Percentiles rank a stretch among this genome's conserved stretches.
These are phyloP conservation scores for Cheilosia variabilis DNA, from an alignment of 2,888 invertebrate species.

Conservation along the genomic window DNA sequence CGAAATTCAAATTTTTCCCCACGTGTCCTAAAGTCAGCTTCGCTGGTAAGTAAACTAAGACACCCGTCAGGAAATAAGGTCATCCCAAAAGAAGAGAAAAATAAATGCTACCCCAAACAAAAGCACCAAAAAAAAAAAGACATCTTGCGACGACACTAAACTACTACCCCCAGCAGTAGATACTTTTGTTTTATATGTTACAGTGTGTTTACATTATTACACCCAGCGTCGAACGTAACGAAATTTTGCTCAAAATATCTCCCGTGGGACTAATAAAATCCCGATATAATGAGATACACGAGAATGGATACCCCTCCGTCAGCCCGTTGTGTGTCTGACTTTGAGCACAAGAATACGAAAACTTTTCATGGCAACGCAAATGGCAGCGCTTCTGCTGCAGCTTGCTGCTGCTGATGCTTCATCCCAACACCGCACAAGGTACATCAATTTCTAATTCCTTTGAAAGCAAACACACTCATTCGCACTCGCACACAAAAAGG, in stretches of 20 bases:
- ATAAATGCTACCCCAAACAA: background rate
- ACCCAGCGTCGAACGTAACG: constrained; percentile 65
- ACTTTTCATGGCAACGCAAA: constrained; percentile 5
- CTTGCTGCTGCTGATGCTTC: background rate
- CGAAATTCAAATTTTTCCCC: background rate
- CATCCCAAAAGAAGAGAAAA: background rate
- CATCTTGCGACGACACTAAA: constrained; percentile 63
- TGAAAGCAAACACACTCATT: background rate
- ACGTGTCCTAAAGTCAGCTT: background rate
- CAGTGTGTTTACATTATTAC: constrained; percentile 63
- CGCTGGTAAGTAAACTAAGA: background rate
- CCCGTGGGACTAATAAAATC: constrained; percentile 68
- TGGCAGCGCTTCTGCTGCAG: background rate
- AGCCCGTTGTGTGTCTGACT: background rate
- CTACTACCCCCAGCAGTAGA: constrained; percentile 39
- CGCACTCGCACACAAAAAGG: background rate
- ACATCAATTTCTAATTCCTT: constrained; percentile 47
- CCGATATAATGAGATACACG: constrained; percentile 68
- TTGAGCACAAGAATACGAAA: constrained; percentile 29
- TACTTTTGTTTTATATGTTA: constrained; percentile 44
- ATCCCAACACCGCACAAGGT: constrained; percentile 5
- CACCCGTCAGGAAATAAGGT: constrained; percentile 16
- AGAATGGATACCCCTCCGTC: constrained; percentile 35
- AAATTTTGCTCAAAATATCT: constrained; percentile 70
- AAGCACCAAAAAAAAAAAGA: background rate